These are phyloP conservation scores for Clistopyga incitator DNA, from an alignment of 2,888 invertebrate genomes.

Conservation along the genomic window DNA sequence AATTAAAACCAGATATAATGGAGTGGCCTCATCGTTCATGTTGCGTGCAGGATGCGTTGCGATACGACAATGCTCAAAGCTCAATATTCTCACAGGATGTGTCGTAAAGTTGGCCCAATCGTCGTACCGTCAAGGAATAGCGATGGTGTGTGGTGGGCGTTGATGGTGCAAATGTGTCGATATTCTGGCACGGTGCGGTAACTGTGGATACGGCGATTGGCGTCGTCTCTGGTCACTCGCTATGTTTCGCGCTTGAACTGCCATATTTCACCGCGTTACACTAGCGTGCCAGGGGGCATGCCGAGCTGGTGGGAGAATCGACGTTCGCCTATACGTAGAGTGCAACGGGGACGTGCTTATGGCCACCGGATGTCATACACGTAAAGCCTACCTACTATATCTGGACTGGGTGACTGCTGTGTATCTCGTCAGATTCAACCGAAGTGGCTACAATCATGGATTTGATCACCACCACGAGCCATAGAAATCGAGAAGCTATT, in stretches of 20 bases:
- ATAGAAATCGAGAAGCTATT: conserved; percentile 39
- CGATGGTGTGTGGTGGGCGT: conserved; percentile 27
- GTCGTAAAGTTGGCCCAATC: conserved; percentile 14
- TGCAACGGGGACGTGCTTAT: conserved; percentile 23
- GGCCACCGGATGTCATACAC: conserved; percentile 35
- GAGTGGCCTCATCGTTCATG: not conserved
- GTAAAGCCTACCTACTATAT: not conserved
- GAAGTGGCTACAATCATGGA: conserved; percentile 31
- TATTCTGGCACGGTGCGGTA: conserved; percentile 46
- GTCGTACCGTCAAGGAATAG: conserved; percentile 24
- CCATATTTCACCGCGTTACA: conserved; percentile 57
- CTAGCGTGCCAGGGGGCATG: conserved; percentile 54
- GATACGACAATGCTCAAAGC: conserved; percentile 1
- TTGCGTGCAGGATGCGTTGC: not conserved
- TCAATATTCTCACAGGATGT: conserved; percentile 16
- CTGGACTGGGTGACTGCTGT: not conserved
- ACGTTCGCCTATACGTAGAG: conserved; percentile 42
- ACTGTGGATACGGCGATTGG: conserved; percentile 38
- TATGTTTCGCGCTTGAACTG: conserved; percentile 57
- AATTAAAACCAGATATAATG: not conserved
- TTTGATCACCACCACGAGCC: conserved; percentile 35
- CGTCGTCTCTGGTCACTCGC: conserved; percentile 47
- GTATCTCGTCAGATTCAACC: conserved; percentile 42
- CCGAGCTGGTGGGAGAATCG: conserved; percentile 51
- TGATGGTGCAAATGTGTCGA: conserved; percentile 52